Percentiles rank a stretch among this genome's conserved stretches.
phyloP scores from a whole-genome alignment of 2,113 vertebrate species.

The Emydura subglobosa region DNA sequence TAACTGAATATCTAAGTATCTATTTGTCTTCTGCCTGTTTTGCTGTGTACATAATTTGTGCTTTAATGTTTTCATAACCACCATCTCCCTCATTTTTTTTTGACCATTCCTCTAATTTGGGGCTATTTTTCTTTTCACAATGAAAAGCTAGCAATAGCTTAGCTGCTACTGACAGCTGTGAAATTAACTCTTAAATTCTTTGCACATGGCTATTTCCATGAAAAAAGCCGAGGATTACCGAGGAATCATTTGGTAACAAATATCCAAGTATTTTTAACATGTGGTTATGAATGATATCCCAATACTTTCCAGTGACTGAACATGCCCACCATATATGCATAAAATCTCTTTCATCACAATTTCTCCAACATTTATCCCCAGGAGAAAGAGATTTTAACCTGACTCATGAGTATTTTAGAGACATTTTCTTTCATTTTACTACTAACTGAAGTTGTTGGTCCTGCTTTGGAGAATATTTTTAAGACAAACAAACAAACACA shows the following conservation, averaged over 20 bases:
- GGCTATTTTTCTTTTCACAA: not conserved
- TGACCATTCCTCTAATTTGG: not conserved
- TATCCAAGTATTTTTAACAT: not conserved
- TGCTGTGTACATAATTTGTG: not conserved
- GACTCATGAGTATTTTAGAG: not conserved
- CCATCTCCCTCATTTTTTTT: rapidly evolving
- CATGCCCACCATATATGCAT: rapidly evolving
- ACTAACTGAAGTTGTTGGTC: not conserved
- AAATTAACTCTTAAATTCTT: not conserved
- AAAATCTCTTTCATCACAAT: not conserved
- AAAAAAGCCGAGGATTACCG: not conserved
- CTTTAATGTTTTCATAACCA: not conserved
- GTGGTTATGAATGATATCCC: not conserved
- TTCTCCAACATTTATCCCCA: not conserved
- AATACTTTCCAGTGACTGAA: not conserved
- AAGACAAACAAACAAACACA: not conserved
- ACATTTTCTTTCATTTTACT: not conserved
- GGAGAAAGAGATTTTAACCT: no score
- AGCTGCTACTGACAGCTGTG: not conserved
- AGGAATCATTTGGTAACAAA: not conserved
- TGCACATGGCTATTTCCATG: not conserved
- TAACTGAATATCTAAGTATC: not conserved
- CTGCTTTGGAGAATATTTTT: not conserved
- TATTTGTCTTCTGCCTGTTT: not conserved
- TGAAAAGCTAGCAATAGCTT: not conserved